Evolutionary conservation across 2,113 vertebrate genomes (phyloP).

Genomic region (Cyanoramphus novaezelandiae): DNA sequence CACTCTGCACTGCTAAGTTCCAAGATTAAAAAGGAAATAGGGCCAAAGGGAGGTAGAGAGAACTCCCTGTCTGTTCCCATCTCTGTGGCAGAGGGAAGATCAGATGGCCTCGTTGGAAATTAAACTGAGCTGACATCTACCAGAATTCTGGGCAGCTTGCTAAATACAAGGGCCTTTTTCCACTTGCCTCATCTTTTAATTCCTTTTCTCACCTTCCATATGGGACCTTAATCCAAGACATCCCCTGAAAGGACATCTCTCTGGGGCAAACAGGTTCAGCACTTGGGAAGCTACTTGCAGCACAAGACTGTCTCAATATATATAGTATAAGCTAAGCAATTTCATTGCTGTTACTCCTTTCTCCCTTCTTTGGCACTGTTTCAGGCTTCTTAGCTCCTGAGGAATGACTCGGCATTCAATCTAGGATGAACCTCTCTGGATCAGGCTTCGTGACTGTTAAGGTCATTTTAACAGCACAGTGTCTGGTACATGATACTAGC

Average conservation of each 20-base stretch:
- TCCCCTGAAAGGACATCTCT: background rate
- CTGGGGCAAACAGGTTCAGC: background rate
- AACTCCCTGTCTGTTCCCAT: background rate
- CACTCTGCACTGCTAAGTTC: background rate
- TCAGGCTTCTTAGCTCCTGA: background rate
- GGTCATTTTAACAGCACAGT: background rate
- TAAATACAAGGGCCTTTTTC: background rate
- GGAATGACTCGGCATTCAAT: background rate
- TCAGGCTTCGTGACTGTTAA: background rate
- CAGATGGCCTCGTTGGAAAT: background rate
- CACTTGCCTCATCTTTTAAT: constrained; percentile 47
- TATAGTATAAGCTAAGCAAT: background rate
- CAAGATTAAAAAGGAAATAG: background rate
- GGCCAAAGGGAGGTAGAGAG: background rate
- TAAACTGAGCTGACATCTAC: background rate
- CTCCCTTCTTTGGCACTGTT: background rate
- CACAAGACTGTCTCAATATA: background rate
- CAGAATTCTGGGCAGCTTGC: background rate
- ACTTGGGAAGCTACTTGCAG: background rate
- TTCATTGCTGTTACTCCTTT: background rate
- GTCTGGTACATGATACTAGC: background rate
- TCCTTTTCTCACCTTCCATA: constrained; percentile 12
- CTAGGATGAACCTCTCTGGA: background rate
- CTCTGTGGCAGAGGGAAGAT: background rate
- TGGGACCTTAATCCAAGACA: background rate